Conservation (phyloP, 2,888 invertebrate species). For the Physocephala rufipes region DNA sequence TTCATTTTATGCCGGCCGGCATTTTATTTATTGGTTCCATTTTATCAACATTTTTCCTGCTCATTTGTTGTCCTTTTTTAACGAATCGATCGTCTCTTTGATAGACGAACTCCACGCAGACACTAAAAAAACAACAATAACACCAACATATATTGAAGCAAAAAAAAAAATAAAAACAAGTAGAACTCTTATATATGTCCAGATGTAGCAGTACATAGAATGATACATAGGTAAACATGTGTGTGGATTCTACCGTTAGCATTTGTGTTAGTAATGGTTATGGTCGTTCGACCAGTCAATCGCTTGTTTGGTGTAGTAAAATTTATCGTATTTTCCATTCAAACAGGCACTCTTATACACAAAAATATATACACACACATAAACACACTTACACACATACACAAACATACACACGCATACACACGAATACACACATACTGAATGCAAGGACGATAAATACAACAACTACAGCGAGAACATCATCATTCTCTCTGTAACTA, state of each 20-base stretch:
- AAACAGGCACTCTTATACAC: no score
- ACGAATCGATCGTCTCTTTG: neutral
- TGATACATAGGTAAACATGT: neutral
- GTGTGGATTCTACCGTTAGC: constrained; percentile 27
- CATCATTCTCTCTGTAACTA: constrained; percentile 2
- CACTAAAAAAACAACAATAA: constrained; percentile 13
- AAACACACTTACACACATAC: neutral
- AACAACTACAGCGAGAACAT: neutral
- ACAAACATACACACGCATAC: neutral
- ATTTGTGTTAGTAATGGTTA: neutral
- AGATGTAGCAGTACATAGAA: neutral
- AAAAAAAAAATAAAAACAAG: neutral
- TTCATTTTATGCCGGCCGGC: constrained; percentile 41
- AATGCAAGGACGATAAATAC: neutral
- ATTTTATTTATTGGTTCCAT: constrained; percentile 30
- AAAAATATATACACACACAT: neutral
- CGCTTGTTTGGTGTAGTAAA: no score
- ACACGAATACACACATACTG: neutral
- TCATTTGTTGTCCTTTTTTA: neutral
- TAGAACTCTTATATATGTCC: neutral
- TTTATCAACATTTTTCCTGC: constrained; percentile 6
- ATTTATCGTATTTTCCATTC: constrained; percentile 28
- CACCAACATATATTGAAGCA: constrained; percentile 12
- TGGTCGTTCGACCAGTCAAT: no score
- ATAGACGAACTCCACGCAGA: constrained; percentile 3